Base-by-base conservation (phyloP, 2,888 invertebrate species). In the Ephialtes manifestator region DNA sequence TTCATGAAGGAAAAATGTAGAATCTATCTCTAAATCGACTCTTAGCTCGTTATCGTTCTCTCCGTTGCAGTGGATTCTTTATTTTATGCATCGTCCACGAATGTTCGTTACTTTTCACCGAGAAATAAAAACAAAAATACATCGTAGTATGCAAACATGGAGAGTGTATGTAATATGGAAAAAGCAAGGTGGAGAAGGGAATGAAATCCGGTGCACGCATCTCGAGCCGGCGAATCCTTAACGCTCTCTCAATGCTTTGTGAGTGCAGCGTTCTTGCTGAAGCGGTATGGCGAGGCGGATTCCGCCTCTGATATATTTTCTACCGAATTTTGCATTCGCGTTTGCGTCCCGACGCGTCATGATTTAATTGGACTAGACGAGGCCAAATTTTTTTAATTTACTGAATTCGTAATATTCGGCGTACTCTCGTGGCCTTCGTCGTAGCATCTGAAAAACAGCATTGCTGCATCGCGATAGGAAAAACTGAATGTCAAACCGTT, bases 281-380 rank as follows among this genome's bases (percentile, higher is more conserved):
- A 31, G 48, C 60, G 5, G 31, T 18, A 31, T 28, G 43, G 20
- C 48, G 20, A 31, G 60, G 31, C 10, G 18, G 20, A 51, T 75
- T 51, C 3, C 7, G 63, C 35, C 43, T 72, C 46, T 15, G 20
- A 8, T 18, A 48, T 4, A 15, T 20, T 31, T 18, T 46, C 48
- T 60, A 31, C 15, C 35, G 28, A 18, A 18, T 18, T 15, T 35
- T 35, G 15, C 63, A 11, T 43, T 67, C 35, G 60, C 58, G 39
- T 67, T 74, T 51, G 15, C 31, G 20, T 60, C 67, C 55, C 77
- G 51, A 15, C 68, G 51, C 84, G 81, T 74, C 43, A 68, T 77
- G 43, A 81, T 81, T 84, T 77, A 81, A 84, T 81, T 84, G 68
- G 67, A 20, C 35, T 35, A 13, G 74, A 51, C 13, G 39, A 53